Evolutionary conservation across 2,888 invertebrate genomes (phyloP).

Genomic region (Drosophila monieri): DNA sequence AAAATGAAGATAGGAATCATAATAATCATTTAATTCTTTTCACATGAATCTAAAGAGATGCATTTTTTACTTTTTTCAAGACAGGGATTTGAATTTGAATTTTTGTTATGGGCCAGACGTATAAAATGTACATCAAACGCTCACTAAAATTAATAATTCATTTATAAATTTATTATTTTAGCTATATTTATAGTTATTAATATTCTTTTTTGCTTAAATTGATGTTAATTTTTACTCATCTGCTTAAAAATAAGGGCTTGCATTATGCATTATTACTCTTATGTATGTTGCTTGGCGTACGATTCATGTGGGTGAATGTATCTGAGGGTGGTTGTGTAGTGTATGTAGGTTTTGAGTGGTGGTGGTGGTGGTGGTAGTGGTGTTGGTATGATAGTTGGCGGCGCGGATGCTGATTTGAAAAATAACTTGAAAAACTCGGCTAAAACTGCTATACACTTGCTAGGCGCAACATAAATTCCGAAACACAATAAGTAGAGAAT

Average conservation of each 20-base stretch:
- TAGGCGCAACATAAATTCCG: constrained; percentile 40
- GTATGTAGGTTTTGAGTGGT: constrained; percentile 16
- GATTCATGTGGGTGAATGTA: constrained; percentile 45
- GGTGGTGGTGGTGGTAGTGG: constrained; percentile 13
- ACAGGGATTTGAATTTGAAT: not conserved
- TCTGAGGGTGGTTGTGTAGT: constrained; percentile 24
- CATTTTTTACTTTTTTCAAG: constrained; percentile 4
- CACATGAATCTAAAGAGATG: constrained; percentile 17
- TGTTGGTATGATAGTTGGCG: constrained; percentile 10
- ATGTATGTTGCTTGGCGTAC: constrained; percentile 54
- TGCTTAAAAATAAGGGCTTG: constrained; percentile 70
- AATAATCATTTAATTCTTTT: constrained; percentile 24
- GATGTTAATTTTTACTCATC: constrained; percentile 38
- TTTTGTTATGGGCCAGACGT: constrained; percentile 36
- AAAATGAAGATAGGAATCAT: constrained; percentile 29
- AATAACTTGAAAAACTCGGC: constrained; percentile 1
- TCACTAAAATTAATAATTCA: constrained; percentile 72
- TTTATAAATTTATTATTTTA: constrained; percentile 77
- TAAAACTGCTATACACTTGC: constrained; percentile 63
- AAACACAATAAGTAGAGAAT: constrained; percentile 33
- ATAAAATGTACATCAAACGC: constrained; percentile 75
- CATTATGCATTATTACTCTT: constrained; percentile 57
- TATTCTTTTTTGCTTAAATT: constrained; percentile 37
- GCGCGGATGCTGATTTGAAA: constrained; percentile 1
- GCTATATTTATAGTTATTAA: constrained; percentile 69